These are phyloP conservation scores for Chrysopilus asiliformis DNA, from an alignment of 2,888 invertebrate species.

Conservation along the genomic window DNA sequence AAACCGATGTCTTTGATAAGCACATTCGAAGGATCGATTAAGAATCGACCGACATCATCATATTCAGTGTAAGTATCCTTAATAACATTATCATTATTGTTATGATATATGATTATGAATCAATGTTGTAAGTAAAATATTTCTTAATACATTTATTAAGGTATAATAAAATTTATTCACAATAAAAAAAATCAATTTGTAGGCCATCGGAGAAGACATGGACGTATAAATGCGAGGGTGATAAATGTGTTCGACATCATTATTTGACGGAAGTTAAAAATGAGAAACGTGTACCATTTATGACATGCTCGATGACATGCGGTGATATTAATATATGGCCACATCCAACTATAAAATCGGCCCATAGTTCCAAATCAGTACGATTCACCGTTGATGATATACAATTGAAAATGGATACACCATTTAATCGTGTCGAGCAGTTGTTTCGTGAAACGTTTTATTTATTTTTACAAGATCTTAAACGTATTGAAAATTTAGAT, in stretches of 20 bases:
- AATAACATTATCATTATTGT: not conserved
- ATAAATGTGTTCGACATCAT: conserved; percentile 52
- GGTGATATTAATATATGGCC: conserved; percentile 62
- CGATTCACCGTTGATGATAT: conserved; percentile 35
- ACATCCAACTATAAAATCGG: conserved; percentile 57
- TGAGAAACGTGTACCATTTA: conserved; percentile 43
- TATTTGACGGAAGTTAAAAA: conserved; percentile 29
- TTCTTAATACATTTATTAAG: no score
- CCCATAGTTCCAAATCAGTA: conserved; percentile 50
- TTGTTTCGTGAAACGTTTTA: conserved; percentile 27
- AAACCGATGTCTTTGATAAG: conserved; percentile 34
- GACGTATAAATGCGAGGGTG: conserved; percentile 61
- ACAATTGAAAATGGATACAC: conserved; percentile 26
- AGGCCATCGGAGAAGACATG: conserved; percentile 43
- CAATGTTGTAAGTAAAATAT: not conserved
- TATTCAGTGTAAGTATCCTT: conserved; percentile 25
- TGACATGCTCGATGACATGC: conserved; percentile 67
- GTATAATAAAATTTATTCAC: no score
- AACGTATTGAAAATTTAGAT: conserved; percentile 28
- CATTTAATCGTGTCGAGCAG: conserved; percentile 25
- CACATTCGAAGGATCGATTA: conserved; percentile 24
- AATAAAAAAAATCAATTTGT: not conserved
- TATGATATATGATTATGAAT: conserved; percentile 2
- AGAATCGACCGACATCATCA: conserved; percentile 18
- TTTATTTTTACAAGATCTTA: conserved; percentile 29